Evolutionary conservation across 1,140 invertebrate genomes (phyloP), one percentile per base, ranked within the genome.

Genomic region (Himalopsyche phryganea): DNA sequence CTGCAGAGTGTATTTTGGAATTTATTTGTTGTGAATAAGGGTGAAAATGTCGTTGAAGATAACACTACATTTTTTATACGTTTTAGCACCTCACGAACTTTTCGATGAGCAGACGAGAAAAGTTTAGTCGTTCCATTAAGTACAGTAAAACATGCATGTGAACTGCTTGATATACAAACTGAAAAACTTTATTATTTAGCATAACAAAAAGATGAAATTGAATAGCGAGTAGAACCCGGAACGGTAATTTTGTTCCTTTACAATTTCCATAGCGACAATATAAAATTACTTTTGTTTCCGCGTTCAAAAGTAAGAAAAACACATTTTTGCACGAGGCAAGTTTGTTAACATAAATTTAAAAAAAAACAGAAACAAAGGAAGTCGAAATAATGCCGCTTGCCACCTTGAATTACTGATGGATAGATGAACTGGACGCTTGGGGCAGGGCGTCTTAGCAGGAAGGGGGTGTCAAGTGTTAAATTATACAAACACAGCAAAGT

Each of bases 211-310:
- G 20, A 11, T 38, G 18, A 23, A 42, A 42, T 44, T 52, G 38
- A 52, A 41, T 40, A 40, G 38, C 36, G 6, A 41, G 50, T 11
- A 23, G 36, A 35, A 42, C 38, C 36, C 23, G 48, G n/a, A 50
- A 40, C 11, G 38, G 50, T 50, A 38, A 50, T 38, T 28, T 28
- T 28, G 23, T 28, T 28, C 9, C 23, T 28, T 28, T 28, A 35
- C 50, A 52, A 46, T 45, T 54, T 54, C 40, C 6, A 33, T 7
- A 33, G 41, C 40, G 51, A 54, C 51, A 54, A 45, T 44, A 45
- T 28, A 53, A 44, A 53, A 44, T 51, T 51, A 51, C 50, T 51
- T 51, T 51, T 51, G 50, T 51, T 51, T 33, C 23, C 10, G 13
- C 35, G 40, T 28, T 42, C 23, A 17, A 19, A 53, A 44, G 40